These are phyloP conservation scores for Luperina nickerlii DNA, from an alignment of 2,888 invertebrate genomes.

Conservation along the genomic window DNA sequence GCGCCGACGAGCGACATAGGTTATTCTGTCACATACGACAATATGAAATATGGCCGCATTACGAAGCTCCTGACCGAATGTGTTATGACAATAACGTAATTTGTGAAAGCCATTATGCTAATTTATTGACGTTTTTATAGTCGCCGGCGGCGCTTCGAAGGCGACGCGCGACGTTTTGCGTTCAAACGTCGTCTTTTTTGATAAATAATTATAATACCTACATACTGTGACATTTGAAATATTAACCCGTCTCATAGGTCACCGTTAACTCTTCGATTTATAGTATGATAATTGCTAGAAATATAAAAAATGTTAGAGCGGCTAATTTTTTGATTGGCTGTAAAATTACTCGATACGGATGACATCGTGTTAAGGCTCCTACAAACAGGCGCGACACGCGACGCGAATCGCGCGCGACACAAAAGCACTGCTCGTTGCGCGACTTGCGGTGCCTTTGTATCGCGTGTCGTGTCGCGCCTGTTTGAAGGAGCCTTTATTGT, in stretches of 20 bases:
- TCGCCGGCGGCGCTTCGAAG: slow-evolving; percentile 61
- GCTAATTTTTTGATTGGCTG: slow-evolving; percentile 33
- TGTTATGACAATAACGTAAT: slow-evolving; percentile 75
- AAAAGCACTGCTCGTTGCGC: no score
- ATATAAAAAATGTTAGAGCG: background rate
- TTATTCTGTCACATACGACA: slow-evolving; percentile 54
- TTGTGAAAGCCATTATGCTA: slow-evolving; percentile 79
- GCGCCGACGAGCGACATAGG: slow-evolving; percentile 54
- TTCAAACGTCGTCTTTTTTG: slow-evolving; percentile 59
- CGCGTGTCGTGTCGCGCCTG: no score
- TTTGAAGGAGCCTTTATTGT: no score
- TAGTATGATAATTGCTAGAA: slow-evolving; percentile 68
- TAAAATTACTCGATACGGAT: background rate
- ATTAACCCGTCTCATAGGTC: slow-evolving; percentile 71
- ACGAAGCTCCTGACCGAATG: slow-evolving; percentile 71
- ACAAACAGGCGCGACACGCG: no score
- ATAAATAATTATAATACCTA: slow-evolving; percentile 63
- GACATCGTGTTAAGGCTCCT: no score
- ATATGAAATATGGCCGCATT: slow-evolving; percentile 66
- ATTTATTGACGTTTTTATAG: slow-evolving; percentile 79
- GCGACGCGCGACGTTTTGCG: slow-evolving; percentile 60
- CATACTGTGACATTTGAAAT: slow-evolving; percentile 69
- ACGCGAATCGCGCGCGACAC: no score
- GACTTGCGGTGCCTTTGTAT: no score
- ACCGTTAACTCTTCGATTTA: slow-evolving; percentile 71